Conservation (phyloP, 2,888 invertebrate genomes). For the Pyrrhosoma nymphula region DNA sequence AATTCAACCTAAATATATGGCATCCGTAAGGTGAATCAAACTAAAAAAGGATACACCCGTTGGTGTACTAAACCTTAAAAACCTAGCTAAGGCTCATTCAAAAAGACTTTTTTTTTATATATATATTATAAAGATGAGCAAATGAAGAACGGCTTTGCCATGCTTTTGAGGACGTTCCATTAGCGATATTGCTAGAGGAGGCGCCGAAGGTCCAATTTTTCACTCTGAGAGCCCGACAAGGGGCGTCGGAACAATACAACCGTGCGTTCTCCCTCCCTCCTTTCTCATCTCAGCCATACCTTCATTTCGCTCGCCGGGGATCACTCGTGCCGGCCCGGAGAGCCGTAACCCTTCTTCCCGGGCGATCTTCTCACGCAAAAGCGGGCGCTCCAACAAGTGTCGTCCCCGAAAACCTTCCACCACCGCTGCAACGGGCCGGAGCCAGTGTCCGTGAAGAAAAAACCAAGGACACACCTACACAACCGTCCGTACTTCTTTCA, state of each 20-base stretch:
- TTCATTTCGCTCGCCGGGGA: conserved; percentile 44
- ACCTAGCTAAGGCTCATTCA: no score
- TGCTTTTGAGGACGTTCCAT: background rate
- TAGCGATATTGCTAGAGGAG: background rate
- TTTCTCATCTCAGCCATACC: conserved; percentile 18
- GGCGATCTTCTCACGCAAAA: background rate
- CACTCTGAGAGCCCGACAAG: background rate
- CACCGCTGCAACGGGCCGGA: background rate
- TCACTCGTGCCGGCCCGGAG: background rate
- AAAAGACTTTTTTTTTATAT: no score
- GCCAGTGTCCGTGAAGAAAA: background rate
- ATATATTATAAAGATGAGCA: background rate
- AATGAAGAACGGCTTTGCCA: background rate
- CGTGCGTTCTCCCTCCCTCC: background rate
- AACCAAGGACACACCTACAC: background rate
- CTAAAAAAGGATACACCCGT: background rate
- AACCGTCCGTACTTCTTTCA: background rate
- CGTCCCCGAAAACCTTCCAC: background rate
- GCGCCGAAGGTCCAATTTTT: background rate
- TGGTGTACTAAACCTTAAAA: background rate
- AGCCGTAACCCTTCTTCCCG: background rate
- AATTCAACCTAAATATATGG: background rate
- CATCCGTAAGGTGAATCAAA: background rate
- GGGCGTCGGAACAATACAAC: background rate
- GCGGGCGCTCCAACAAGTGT: conserved; percentile 60